Percentiles rank a stretch among this genome's conserved stretches.
Evolutionary conservation across 2,888 invertebrate species (phyloP).

Genomic region (Euplagia quadripunctaria): DNA sequence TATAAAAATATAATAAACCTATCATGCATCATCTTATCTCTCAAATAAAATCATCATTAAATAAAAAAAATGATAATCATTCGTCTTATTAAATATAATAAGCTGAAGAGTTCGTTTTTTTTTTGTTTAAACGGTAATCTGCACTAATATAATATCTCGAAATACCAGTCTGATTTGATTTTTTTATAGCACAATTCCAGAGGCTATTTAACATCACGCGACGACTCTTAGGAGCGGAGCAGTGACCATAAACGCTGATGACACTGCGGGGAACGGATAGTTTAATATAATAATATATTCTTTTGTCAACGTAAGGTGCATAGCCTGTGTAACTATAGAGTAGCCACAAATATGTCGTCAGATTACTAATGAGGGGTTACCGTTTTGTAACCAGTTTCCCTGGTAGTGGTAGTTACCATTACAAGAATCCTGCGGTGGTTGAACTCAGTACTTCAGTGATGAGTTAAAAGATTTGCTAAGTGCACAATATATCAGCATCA

Average conservation of each 20-base stretch:
- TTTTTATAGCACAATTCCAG: no score
- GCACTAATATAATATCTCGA: no score
- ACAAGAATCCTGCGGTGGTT: background rate
- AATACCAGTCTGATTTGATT: background rate
- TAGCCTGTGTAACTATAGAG: background rate
- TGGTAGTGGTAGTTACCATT: background rate
- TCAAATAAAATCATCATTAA: no score
- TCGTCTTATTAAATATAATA: no score
- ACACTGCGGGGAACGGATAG: background rate
- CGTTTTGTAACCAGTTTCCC: slow-evolving; percentile 11
- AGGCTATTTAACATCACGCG: background rate
- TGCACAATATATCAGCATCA: background rate
- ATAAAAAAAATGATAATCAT: no score
- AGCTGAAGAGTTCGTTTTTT: no score
- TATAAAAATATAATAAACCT: no score
- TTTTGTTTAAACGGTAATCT: no score
- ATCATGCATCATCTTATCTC: no score
- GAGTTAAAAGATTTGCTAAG: background rate
- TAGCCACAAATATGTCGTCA: background rate
- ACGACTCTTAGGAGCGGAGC: background rate
- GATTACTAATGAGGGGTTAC: slow-evolving; percentile 2
- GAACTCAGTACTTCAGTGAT: background rate
- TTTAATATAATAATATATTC: no score
- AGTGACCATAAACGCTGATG: background rate
- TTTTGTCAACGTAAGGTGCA: background rate